These are phyloP conservation scores for Caenorhabditis brenneri DNA, from an alignment of 1,140 invertebrate genomes.

Conservation along the genomic window DNA sequence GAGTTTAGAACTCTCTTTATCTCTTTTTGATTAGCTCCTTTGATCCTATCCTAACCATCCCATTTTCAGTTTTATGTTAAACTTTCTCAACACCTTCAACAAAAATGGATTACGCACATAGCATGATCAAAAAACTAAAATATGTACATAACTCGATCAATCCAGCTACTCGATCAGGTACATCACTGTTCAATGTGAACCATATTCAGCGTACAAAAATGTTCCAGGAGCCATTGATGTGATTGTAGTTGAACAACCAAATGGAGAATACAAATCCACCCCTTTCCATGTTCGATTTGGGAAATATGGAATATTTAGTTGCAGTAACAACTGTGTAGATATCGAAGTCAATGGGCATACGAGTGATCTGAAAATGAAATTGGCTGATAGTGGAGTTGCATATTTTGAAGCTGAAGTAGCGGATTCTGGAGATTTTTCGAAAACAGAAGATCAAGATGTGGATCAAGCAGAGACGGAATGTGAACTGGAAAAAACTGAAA, in stretches of 20 bases:
- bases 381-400: conserved; percentile 95
- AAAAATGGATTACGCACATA: conserved; percentile 68
- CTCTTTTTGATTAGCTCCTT: no score
- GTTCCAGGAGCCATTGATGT: conserved; percentile 91
- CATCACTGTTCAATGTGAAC: no score
- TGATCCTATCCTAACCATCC: no score
- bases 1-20: no score
- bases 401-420: conserved; percentile 87
- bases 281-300: conserved; percentile 99
- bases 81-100: neutral
- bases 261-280: conserved; percentile 90
- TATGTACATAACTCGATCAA: conserved; percentile 68
- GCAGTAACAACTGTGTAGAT: conserved; percentile 94
- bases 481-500: neutral
- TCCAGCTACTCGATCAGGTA: conserved; percentile 67
- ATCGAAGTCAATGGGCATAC: conserved; percentile 95
- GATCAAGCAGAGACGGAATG: neutral
- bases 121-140: conserved; percentile 60
- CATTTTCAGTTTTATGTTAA: no score
- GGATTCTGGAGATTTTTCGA: neutral
- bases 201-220: no score
- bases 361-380: conserved; percentile 92
- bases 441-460: neutral
- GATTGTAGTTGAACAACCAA: conserved; percentile 91
- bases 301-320: conserved; percentile 92